These are phyloP conservation scores for Bos taurus DNA, from an alignment of 2,113 vertebrate species.

Conservation along the genomic window DNA sequence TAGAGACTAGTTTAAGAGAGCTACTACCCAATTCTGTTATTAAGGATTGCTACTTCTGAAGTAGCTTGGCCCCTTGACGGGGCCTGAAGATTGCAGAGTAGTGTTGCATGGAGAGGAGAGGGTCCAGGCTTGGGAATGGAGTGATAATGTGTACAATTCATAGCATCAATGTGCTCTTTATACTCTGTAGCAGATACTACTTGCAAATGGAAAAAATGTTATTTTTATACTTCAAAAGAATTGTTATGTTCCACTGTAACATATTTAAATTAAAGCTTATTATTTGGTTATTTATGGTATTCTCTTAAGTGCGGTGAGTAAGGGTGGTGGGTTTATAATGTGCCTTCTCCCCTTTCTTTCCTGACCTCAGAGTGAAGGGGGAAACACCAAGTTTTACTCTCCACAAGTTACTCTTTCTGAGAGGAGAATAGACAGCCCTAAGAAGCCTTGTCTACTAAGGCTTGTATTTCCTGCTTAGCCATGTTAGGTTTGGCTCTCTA, in stretches of 20 bases:
- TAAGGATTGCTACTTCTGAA: neutral
- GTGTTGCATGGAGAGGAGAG: neutral
- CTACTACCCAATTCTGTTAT: neutral
- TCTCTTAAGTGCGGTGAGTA: neutral
- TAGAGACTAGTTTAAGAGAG: neutral
- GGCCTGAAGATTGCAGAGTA: neutral
- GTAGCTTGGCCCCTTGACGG: neutral
- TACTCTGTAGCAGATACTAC: neutral
- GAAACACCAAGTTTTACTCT: neutral
- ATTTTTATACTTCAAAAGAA: constrained; percentile 64
- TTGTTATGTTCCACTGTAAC: constrained; percentile 19
- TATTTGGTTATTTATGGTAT: neutral
- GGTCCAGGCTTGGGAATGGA: neutral
- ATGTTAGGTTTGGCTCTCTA: neutral
- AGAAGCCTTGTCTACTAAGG: neutral
- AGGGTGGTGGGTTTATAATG: neutral
- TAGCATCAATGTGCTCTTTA: neutral
- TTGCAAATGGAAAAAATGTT: constrained; percentile 36
- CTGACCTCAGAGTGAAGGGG: neutral
- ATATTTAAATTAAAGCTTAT: constrained; percentile 63
- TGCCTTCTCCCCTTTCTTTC: neutral
- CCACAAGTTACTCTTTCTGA: neutral
- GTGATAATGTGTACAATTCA: neutral
- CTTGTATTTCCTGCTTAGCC: neutral
- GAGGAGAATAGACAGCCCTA: neutral